Percentiles rank a stretch among this genome's conserved stretches.
phyloP scores from a whole-genome alignment of 1,140 invertebrate genomes.

The Phenacoccus solenopsis region DNA sequence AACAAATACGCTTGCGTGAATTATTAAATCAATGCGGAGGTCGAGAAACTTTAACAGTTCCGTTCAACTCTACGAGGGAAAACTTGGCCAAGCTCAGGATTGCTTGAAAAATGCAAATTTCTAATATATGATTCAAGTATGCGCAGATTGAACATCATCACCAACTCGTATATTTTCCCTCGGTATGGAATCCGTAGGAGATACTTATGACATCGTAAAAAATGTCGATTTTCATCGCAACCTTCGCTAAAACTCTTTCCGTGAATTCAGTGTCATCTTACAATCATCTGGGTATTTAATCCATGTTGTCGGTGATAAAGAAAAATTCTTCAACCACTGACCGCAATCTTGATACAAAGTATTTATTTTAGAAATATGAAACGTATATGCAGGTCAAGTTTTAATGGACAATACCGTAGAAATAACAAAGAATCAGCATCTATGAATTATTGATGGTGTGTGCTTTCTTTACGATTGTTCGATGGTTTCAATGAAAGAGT shows the following conservation, averaged over 20 bases:
- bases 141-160: not conserved
- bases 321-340: not conserved
- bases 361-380: not conserved
- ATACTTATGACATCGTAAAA: too few relatives aligned
- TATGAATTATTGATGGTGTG: not conserved
- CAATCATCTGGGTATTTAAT: too few relatives aligned
- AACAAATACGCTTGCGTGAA: conserved; percentile 1
- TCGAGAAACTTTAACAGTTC: not conserved
- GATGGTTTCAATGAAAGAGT: not conserved
- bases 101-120: too few relatives aligned
- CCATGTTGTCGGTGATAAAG: not conserved
- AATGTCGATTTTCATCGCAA: too few relatives aligned
- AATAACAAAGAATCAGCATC: not conserved
- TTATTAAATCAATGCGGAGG: conserved; percentile 1
- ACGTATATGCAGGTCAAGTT: not conserved
- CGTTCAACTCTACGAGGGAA: not conserved
- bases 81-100: not conserved
- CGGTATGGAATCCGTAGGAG: not conserved
- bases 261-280: too few relatives aligned
- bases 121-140: not conserved
- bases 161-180: not conserved
- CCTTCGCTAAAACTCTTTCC: too few relatives aligned
- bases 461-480: not conserved
- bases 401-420: not conserved
- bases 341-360: not conserved